Percentiles rank a stretch among this genome's conserved stretches.
phyloP scores from a whole-genome alignment of 2,797 vertebrate genomes.

The Hippoglossus hippoglossus region DNA sequence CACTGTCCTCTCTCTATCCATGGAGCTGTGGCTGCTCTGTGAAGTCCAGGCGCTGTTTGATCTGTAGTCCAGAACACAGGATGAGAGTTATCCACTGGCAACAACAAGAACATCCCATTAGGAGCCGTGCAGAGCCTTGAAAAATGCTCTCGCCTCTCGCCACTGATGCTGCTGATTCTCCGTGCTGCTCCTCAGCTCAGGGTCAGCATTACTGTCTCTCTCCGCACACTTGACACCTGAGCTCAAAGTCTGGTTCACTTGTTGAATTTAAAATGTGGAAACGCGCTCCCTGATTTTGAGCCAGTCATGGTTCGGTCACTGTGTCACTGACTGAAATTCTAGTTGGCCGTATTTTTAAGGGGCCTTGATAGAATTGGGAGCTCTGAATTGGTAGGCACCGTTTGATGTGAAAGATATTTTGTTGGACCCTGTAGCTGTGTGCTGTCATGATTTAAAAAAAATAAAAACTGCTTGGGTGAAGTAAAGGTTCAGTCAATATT shows the following conservation, averaged over 20 bases:
- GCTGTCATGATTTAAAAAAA: too few species aligned
- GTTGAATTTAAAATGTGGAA: conserved; percentile 37
- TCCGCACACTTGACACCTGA: conserved; percentile 50
- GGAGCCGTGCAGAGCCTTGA: conserved; percentile 70
- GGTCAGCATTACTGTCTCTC: conserved; percentile 62
- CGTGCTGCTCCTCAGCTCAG: conserved; percentile 54
- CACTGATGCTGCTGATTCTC: conserved; percentile 51
- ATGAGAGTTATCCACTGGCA: conserved; percentile 79
- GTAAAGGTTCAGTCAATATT: too few species aligned
- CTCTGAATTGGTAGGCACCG: too few species aligned
- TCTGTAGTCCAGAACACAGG: conserved; percentile 82
- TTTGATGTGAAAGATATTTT: too few species aligned
- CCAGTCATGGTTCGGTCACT: too few species aligned
- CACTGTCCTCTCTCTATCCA: conserved; percentile 30
- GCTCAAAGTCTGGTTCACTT: conserved; percentile 23
- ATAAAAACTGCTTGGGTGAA: too few species aligned
- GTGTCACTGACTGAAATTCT: too few species aligned
- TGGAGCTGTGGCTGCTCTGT: conserved; percentile 52
- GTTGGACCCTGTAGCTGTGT: too few species aligned
- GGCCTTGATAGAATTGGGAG: too few species aligned
- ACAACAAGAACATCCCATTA: conserved; percentile 83
- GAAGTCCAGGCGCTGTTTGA: conserved; percentile 73
- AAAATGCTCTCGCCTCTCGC: conserved; percentile 56
- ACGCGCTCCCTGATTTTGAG: conserved; percentile 28
- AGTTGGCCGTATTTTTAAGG: too few species aligned